These are phyloP conservation scores for Acipenser oxyrinchus DNA, from an alignment of 2,797 vertebrate genomes.

Conservation along the genomic window DNA sequence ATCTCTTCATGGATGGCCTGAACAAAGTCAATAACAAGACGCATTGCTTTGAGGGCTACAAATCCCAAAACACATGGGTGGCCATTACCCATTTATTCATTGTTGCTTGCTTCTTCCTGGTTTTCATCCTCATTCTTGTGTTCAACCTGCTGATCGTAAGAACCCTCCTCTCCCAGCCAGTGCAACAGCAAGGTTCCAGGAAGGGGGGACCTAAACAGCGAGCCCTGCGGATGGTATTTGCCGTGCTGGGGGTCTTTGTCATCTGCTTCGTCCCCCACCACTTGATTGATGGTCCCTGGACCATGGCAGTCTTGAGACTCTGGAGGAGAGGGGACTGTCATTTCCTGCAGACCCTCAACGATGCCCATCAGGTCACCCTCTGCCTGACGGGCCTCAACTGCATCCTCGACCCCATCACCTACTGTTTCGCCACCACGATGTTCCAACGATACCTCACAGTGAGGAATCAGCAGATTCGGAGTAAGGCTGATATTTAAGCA, in stretches of 20 bases:
- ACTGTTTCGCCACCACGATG: slow-evolving; percentile 75
- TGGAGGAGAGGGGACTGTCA: slow-evolving; percentile 29
- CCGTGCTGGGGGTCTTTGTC: slow-evolving; percentile 78
- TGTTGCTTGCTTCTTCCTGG: slow-evolving; percentile 59
- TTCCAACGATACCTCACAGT: slow-evolving; percentile 61
- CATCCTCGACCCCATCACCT: slow-evolving; percentile 84
- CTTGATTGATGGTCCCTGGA: slow-evolving; percentile 77
- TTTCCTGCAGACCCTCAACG: slow-evolving; percentile 62
- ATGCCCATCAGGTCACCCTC: slow-evolving; percentile 81
- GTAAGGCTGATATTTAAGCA: slow-evolving; percentile 3
- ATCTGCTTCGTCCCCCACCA: slow-evolving; percentile 91
- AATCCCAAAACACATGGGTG: not conserved
- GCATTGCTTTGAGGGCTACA: slow-evolving; percentile 79
- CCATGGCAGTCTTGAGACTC: slow-evolving; percentile 65
- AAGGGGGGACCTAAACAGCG: slow-evolving; percentile 59
- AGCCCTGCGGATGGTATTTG: slow-evolving; percentile 80
- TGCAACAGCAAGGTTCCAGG: slow-evolving; percentile 26
- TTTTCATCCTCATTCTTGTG: slow-evolving; percentile 70
- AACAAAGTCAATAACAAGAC: slow-evolving; percentile 22
- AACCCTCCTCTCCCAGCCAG: slow-evolving; percentile 50
- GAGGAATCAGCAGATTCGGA: slow-evolving; percentile 48
- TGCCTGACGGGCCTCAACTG: slow-evolving; percentile 82
- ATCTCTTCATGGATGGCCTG: slow-evolving; percentile 27
- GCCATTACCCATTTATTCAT: slow-evolving; percentile 62
- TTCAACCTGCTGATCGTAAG: slow-evolving; percentile 80